phyloP scores from a whole-genome alignment of 2,797 vertebrate genomes.

The Vipera latastei region DNA sequence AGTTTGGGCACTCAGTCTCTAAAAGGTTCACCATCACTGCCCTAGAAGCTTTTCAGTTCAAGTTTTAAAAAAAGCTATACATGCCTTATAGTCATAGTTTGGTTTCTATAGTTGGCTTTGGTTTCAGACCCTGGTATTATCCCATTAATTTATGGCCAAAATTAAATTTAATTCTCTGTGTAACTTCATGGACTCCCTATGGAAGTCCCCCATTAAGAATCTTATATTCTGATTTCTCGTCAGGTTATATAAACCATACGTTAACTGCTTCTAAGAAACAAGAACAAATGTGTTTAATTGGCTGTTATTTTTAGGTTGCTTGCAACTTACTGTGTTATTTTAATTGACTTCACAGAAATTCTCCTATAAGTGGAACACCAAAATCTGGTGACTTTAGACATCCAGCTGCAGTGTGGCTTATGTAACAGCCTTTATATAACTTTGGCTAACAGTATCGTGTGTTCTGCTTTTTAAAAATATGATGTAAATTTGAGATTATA shows the following conservation, averaged over 20 bases:
- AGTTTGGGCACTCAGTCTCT: too few species aligned
- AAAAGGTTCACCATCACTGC: too few species aligned
- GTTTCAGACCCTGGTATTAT: neutral
- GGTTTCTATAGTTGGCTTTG: neutral
- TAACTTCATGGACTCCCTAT: neutral
- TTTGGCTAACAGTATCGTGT: neutral
- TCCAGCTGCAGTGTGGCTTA: neutral
- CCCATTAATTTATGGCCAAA: neutral
- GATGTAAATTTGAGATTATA: neutral
- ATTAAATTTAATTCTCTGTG: neutral
- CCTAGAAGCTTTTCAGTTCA: neutral
- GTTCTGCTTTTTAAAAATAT: constrained; percentile 20
- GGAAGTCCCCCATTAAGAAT: neutral
- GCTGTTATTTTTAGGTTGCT: neutral
- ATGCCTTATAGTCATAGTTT: neutral
- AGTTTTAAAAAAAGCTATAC: neutral
- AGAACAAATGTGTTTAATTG: constrained; percentile 2
- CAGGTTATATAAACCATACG: neutral
- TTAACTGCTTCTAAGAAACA: neutral
- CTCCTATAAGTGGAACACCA: neutral
- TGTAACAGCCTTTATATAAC: constrained; percentile 2
- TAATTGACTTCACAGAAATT: neutral
- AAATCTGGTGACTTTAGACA: neutral
- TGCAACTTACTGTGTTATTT: neutral
- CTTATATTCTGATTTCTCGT: neutral